phyloP scores from a whole-genome alignment of 2,113 vertebrate species.

The Numida meleagris region DNA sequence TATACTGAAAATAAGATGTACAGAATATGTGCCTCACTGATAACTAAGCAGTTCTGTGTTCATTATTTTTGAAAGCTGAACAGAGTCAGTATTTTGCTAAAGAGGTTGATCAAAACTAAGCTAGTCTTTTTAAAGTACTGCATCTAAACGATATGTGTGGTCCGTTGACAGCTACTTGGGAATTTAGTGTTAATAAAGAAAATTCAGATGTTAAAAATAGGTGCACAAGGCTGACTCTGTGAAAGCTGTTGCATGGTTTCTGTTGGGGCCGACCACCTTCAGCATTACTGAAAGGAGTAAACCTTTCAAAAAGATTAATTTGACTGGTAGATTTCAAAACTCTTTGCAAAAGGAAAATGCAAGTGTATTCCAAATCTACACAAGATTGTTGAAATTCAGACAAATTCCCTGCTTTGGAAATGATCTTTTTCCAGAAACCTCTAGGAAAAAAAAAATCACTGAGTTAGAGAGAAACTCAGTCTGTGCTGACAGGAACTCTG shows the following conservation, averaged over 20 bases:
- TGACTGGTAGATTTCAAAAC: neutral
- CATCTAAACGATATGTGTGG: neutral
- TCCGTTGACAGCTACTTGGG: neutral
- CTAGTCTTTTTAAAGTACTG: neutral
- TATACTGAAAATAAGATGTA: neutral
- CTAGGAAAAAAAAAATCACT: neutral
- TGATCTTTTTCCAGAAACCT: neutral
- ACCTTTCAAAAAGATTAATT: neutral
- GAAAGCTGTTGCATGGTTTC: neutral
- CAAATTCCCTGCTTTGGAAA: neutral
- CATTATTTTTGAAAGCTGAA: neutral
- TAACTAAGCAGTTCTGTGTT: neutral
- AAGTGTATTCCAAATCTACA: neutral
- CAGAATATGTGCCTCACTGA: neutral
- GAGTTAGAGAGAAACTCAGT: neutral
- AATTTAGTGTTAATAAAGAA: neutral
- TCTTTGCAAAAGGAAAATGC: neutral
- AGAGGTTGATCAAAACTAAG: neutral
- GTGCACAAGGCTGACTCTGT: accelerated
- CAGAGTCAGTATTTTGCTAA: neutral
- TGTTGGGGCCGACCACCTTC: neutral
- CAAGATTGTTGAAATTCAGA: neutral
- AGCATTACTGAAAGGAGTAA: neutral
- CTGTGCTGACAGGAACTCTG: neutral
- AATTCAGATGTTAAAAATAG: neutral